Base-by-base conservation (phyloP, 2,797 vertebrate genomes). In the Schizopygopsis malacanthus region DNA sequence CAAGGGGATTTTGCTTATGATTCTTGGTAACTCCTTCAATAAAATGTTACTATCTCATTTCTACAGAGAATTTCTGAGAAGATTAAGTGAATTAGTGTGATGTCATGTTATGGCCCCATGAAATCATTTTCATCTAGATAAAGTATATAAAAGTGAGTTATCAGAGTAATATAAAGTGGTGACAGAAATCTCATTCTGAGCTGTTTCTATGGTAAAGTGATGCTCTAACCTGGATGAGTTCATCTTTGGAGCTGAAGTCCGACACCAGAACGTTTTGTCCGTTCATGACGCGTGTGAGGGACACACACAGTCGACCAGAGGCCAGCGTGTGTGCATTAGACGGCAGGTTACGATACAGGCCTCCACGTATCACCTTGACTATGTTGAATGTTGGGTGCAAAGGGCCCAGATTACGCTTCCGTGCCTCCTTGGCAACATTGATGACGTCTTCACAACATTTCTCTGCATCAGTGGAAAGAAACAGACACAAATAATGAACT, bases 221-320 rank as follows among this genome's bases (percentile, higher is more conserved):
- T 15, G 37, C 59, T 39, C 91, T 71, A 89, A 99, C 98, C 92
- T 98, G 97, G 52, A 98, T 93, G 6, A 99, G 96, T 89, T 99
- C 97, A 1, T 97, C 96, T 90, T 97, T 98, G 82, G 97, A 97
- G 85, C 87, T 91, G 77, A 99, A 99, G 7, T 98, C 93, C 0
- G 98, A 98, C 90, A 98, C 95, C 84, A 99, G 90, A 18, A 97
- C 94, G 0, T 99, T 99, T 90, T 96, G 88, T 4, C 97, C 96
- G 2, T 99, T 97, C 0, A 95, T 95, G 45, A 99, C 97, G n/a
- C 97, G 94, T 70, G 98, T 99, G 25, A 99, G 94, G 0, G 98
- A 98, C 65, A 99, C 91, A 20, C 92, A 94, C 0, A 98, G 92
- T 13, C 90, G 95, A n/a, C 96, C 96, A 0, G 97, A 96, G 33